Evolutionary conservation across 2,797 vertebrate genomes (phyloP).

Genomic region (Iguana delicatissima): DNA sequence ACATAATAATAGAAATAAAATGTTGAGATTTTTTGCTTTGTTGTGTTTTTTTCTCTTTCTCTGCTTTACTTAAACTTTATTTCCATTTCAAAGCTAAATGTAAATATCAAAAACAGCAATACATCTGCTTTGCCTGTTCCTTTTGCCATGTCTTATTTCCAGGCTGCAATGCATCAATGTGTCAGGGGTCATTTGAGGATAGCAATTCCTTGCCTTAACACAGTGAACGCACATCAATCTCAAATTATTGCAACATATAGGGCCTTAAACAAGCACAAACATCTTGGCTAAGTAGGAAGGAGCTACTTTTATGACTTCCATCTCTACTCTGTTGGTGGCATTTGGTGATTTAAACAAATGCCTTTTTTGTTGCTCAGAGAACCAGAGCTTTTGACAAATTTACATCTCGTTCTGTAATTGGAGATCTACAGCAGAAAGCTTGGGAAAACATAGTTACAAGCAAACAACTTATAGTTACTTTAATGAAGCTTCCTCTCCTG

Average conservation of each 20-base stretch:
- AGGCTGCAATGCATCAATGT: slow-evolving; percentile 40
- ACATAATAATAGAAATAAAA: slow-evolving; percentile 63
- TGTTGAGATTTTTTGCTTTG: slow-evolving; percentile 6
- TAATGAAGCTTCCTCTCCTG: too few species aligned
- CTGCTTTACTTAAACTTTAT: slow-evolving; percentile 35
- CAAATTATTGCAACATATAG: slow-evolving; percentile 15
- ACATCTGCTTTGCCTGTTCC: slow-evolving; percentile 41
- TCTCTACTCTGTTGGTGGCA: accelerated
- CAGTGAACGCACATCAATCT: slow-evolving; percentile 38
- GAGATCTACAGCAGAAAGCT: too few species aligned
- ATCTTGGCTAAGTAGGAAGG: background rate
- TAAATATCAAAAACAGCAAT: slow-evolving; percentile 45
- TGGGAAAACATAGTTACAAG: too few species aligned
- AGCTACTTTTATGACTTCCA: background rate
- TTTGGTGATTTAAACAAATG: background rate
- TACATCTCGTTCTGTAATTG: background rate
- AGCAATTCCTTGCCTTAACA: slow-evolving; percentile 53
- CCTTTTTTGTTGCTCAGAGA: background rate
- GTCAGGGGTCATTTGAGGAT: slow-evolving; percentile 64
- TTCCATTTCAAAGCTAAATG: slow-evolving; percentile 66
- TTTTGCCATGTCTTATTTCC: slow-evolving; percentile 63
- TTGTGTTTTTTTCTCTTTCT: background rate
- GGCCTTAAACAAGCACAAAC: slow-evolving; percentile 36
- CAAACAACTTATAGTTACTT: too few species aligned
- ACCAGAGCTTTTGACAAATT: background rate